These are phyloP conservation scores for Cotesia chilonis DNA, from an alignment of 1,140 invertebrate species.

Conservation along the genomic window DNA sequence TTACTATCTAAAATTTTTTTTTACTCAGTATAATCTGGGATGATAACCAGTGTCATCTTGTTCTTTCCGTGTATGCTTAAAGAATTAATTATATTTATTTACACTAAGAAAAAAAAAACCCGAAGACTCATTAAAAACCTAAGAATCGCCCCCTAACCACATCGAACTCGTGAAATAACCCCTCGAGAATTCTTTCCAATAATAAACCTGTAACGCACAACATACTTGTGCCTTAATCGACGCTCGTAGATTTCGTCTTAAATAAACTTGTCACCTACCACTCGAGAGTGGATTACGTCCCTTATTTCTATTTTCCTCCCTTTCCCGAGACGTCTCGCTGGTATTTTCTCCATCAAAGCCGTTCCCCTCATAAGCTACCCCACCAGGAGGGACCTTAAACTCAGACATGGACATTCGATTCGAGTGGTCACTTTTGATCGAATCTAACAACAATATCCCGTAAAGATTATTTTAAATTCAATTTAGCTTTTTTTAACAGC, in stretches of 20 bases:
- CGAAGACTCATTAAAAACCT: too few relatives aligned
- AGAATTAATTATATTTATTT: too few relatives aligned
- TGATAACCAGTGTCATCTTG: too few relatives aligned
- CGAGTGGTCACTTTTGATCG: conserved; percentile 57
- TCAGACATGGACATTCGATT: conserved; percentile 24
- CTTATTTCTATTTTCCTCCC: conserved; percentile 32
- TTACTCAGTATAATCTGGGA: too few relatives aligned
- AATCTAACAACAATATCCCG: conserved; percentile 27
- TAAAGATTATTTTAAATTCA: conserved; percentile 23
- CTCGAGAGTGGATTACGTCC: conserved; percentile 41
- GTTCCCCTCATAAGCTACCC: conserved; percentile 5
- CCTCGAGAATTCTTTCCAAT: background rate
- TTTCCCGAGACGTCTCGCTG: conserved; percentile 37
- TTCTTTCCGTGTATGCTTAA: too few relatives aligned
- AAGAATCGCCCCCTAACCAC: too few relatives aligned
- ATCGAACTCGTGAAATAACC: too few relatives aligned
- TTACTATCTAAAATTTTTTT: too few relatives aligned
- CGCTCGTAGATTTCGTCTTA: conserved; percentile 50
- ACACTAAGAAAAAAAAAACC: too few relatives aligned
- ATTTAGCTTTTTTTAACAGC: conserved; percentile 25
- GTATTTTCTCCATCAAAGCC: background rate
- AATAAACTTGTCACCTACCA: conserved; percentile 49
- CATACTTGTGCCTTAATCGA: conserved; percentile 46
- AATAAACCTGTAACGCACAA: conserved; percentile 33
- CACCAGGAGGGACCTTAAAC: conserved; percentile 37